Evolutionary conservation across 53 echinoderm and acorn worm species (phyloP), one percentile per base, ranked within the genome.

Genomic region (Echinarachnius parma): DNA sequence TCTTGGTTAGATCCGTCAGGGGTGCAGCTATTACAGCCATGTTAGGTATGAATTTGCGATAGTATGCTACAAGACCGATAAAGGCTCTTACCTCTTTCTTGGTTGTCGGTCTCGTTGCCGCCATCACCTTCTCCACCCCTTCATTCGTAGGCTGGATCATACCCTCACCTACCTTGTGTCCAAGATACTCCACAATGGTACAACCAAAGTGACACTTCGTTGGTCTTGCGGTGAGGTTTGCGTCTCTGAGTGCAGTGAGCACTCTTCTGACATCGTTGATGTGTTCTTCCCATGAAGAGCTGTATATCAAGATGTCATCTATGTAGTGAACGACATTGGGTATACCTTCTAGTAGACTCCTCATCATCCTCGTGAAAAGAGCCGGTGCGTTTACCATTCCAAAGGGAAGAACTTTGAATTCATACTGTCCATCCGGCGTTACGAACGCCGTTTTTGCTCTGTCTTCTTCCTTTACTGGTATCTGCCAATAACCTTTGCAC

Each of bases 401-500:
- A 23, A 84, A 79, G 1, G 84, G 84, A 26, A 79, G 32, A 26
- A 84, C 84, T 9, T 25, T 78, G 42, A 84, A 78, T 31, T 79
- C 71, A 20, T 72, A 84, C 48, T 79, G 27, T 7, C 79, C 84
- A 8, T 84, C 78, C 13, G 21, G 28, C 1, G 84, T 84, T 15
- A 79, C 60, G 24, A 84, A 84, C 0, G 85, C 71, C 14, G 60
- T 66, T 69, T 86, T 86, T 2, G 2, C 47, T 22, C 52, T 75
- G 61, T 86, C 81, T 21, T 67, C 14, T 3, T 76, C 53, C 0
- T 24, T 4, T 27, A 86, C 57, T 4, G 86, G 77, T 16, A 86
- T 86, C 29, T 86, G 86, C 81, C 86, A 86, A 46, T 86, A 86
- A 1, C 81, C 81, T 44, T 81, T 86, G 15, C 81, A 62, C 1